Conservation (phyloP, 1,140 invertebrate species). For the Heliconius congener region DNA sequence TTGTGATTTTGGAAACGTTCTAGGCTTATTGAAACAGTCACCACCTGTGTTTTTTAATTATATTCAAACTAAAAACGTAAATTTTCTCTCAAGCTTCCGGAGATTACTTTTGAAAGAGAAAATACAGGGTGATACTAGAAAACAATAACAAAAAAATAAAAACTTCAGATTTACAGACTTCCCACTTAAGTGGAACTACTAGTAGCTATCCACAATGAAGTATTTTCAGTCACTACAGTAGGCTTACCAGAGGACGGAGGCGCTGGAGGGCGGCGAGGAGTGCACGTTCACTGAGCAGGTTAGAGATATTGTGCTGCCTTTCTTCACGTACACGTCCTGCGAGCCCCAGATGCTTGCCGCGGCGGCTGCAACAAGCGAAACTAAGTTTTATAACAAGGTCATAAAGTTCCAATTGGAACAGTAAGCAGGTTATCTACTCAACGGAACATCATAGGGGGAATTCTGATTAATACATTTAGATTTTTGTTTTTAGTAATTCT, state of each 20-base stretch:
- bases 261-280: slow-evolving; percentile 89
- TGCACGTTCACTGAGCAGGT: slow-evolving; percentile 94
- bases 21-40: no score
- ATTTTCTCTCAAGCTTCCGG: no score
- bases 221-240: not conserved
- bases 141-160: not conserved
- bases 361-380: slow-evolving; percentile 87
- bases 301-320: slow-evolving; percentile 93
- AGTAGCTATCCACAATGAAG: not conserved
- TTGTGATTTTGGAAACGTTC: not conserved
- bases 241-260: slow-evolving; percentile 85
- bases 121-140: no score
- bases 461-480: slow-evolving; percentile 9
- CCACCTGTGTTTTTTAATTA: no score
- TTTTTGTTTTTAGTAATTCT: not conserved
- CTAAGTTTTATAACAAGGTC: not conserved
- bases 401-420: not conserved
- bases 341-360: slow-evolving; percentile 92
- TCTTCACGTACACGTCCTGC: slow-evolving; percentile 94
- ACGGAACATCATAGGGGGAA: slow-evolving; percentile 43
- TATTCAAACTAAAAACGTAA: no score
- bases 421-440: slow-evolving; percentile 23
- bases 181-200: not conserved
- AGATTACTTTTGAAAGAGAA: no score
- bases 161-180: not conserved